Evolutionary conservation across 2,888 invertebrate genomes (phyloP).

Genomic region (Apotomis turbidana): DNA sequence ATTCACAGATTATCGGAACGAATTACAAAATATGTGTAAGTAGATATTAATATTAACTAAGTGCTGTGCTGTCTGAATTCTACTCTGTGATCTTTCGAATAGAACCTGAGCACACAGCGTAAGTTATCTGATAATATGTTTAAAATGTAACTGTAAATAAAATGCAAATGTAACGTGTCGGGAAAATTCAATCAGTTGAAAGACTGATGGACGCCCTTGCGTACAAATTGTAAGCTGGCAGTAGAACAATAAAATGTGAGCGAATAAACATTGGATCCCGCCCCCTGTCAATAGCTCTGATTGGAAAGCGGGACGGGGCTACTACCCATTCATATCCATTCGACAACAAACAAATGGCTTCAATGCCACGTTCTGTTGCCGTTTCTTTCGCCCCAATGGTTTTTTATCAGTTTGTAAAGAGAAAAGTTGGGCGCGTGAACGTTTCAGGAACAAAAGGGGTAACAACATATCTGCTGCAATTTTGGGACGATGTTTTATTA

Average conservation of each 20-base stretch:
- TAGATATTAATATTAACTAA: too few species aligned
- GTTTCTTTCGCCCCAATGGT: slow-evolving; percentile 32
- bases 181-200: slow-evolving; percentile 19
- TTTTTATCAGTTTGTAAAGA: slow-evolving; percentile 15
- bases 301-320: slow-evolving; percentile 54
- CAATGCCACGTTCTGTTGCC: slow-evolving; percentile 27
- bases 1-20: too few species aligned
- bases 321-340: slow-evolving; percentile 36
- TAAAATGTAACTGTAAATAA: too few species aligned
- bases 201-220: slow-evolving; percentile 25
- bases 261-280: slow-evolving; percentile 55
- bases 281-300: slow-evolving; percentile 71
- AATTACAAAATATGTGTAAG: too few species aligned
- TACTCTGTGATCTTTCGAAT: too few species aligned
- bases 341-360: slow-evolving; percentile 35
- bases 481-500: slow-evolving; percentile 38
- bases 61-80: too few species aligned
- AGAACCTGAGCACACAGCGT: too few species aligned
- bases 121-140: too few species aligned
- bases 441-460: slow-evolving; percentile 14
- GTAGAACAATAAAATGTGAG: slow-evolving; percentile 42
- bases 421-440: slow-evolving; percentile 11
- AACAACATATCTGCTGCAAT: slow-evolving; percentile 27
- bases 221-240: slow-evolving; percentile 36
- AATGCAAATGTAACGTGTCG: background rate